Evolutionary conservation across 2,113 vertebrate genomes (phyloP), one percentile per base, ranked within the genome.

Genomic region (Acinonyx jubatus): DNA sequence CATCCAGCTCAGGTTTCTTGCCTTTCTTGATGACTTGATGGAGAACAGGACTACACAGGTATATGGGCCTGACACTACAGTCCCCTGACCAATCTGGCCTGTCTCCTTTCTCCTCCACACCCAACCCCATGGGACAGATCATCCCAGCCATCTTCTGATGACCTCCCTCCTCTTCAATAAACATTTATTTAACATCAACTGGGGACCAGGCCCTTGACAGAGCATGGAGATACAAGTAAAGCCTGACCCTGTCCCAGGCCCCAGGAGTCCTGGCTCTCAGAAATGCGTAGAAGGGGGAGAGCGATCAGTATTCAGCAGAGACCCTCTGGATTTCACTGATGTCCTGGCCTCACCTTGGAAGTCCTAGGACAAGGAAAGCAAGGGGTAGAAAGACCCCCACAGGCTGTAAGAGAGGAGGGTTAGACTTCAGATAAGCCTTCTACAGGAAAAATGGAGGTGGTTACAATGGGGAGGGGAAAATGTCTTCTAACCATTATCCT

Each of bases 1-100:
- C 57, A 71, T 95, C 76, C 38, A 1, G 90, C 94, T 98, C 73
- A 0, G 63, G 76, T 97, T 98, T 97, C 96, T 94, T 81, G 80
- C 52, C 55, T 96, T 95, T 38, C 68, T 65, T 86, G 50, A 89
- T 65, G 82, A 89, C 91, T 92, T 95, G 65, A 69, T 55, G 57
- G 82, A 94, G 83, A 66, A 84, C n/a, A 15, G 76, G 87, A 45
- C 41, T 95, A 41, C 87, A 66, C 48, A 76, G n/a, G 73, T 50
- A 79, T 25, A 85, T 73, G 48, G 36, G 33, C 63, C 80, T 29
- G 36, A n/a, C 63, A 80, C 74, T 91, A 7, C 25, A 74, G 23
- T 29, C n/a, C 65, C 19, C 29, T 36, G 11, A 55, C 52, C 68
- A 87, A 83, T 27, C 36, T 45, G 18, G 31, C 66, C 55, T 38